Base-by-base conservation (phyloP, 2,888 invertebrate genomes). In the Andrena haemorrhoa region DNA sequence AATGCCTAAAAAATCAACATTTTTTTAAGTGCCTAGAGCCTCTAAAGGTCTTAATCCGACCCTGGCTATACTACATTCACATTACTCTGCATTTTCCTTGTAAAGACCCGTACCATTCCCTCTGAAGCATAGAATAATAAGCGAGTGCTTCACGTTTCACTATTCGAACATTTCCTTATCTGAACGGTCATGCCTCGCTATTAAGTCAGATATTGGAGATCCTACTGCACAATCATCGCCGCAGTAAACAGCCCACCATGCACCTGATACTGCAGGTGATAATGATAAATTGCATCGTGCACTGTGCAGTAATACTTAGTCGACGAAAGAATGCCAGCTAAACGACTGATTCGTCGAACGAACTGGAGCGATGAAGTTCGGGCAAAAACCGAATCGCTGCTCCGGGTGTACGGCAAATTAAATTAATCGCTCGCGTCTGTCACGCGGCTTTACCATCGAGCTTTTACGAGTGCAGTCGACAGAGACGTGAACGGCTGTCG, bases 401-500 rank as follows among this genome's bases (percentile, higher is more conserved):
- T 29, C n/a, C 56, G 3, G 41, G 31, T n/a, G 60, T 51, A 66
- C n/a, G 33, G 60, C n/a, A 71, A 74, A 76, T 69, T 60, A 73
- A 74, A 75, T 81, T 81, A 80, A 77, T 81, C 71, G 74, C 5
- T 20, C 49, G 47, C 16, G 51, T 47, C 31, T 75, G 64, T 75
- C 70, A 31, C 23, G 61, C 16, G 20, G 47, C 35, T 80, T 83
- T 66, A 82, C 47, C 74, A 51, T 71, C 58, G 63, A 8, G 64
- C 72, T 61, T 82, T 82, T 79, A 79, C 79, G 73, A 79, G 69
- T 60, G 31, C 35, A 47, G 35, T 23, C 56, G 66, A 7, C 35
- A 29, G 66, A 64, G 63, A 77, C 61, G 70, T 35, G 69, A 68
- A 58, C 66, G 41, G 31, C 58, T 23, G 49, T 63, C 58, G 69